Base-by-base conservation (phyloP, 2,113 vertebrate genomes). In the Lampris megalopsis region DNA sequence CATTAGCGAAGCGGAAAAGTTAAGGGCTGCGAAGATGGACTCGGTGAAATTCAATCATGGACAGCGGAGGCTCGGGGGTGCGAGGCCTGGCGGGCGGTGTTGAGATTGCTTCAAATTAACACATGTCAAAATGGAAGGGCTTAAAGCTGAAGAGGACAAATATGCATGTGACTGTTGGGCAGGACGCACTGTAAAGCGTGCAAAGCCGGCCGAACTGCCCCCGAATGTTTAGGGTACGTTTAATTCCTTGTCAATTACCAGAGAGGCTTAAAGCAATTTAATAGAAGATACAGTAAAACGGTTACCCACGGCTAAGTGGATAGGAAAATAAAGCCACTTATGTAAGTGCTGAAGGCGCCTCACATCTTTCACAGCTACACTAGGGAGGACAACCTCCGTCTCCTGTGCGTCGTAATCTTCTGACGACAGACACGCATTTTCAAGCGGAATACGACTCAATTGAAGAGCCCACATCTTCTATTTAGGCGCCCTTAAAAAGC, bases 321-420 rank as follows among this genome's bases (percentile, higher is more conserved):
- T 81, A 81, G 75, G 88, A 85, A 89, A 90, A 90, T 87, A 86
- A 87, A 90, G 85, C 79, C 88, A 87, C 86, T 89, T 86, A 86
- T 82, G 79, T 70, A 85, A 90, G 75, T 69, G 75, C 65, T 82
- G 59, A 83, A 87, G 76, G 63, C 65, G 40, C 3, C 8, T 54
- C 75, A 84, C 88, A 89, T 86, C 77, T 74, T 59, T 36, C 71
- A 69, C 36, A 74, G n/a, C 13, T 73, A 80, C 58, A 72, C 69
- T 37, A 65, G 70, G 73, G 56, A 50, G 71, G 81, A 73, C 67
- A 63, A 66, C 36, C 41, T 48, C 47, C 59, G 71, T 76, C 82
- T 85, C 68, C 60, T 49, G 82, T 60, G 75, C 63, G 77, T 71
- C 77, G 81, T 78, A 81, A 92, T 82, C 84, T 86, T 60, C 54